Conservation (phyloP, 2,888 invertebrate species). For the Melinopterus prodromus region DNA sequence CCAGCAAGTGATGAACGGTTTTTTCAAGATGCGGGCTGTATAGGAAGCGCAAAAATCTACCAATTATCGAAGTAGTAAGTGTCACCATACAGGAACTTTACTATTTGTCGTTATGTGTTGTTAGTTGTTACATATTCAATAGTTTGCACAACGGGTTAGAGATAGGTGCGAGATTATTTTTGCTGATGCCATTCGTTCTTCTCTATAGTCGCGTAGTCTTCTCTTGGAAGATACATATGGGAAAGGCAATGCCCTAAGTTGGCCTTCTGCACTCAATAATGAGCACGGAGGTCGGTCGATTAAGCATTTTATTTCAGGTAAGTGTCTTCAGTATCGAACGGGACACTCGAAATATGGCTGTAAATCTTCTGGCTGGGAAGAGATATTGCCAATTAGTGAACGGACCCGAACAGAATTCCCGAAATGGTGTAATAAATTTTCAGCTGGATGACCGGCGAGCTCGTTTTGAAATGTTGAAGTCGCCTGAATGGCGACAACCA, state of each 20-base stretch:
- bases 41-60: conserved; percentile 17
- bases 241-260: conserved; percentile 36
- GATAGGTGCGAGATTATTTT: not conserved
- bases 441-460: too few species aligned
- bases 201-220: too few species aligned
- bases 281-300: conserved; percentile 26
- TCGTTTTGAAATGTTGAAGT: not conserved
- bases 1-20: conserved; percentile 9
- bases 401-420: not conserved
- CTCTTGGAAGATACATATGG: not conserved
- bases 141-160: conserved; percentile 15
- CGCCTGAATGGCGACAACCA: not conserved
- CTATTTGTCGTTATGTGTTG: not conserved
- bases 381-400: not conserved
- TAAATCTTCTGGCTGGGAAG: not conserved
- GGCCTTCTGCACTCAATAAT: conserved; percentile 35
- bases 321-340: not conserved
- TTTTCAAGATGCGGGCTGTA: conserved; percentile 11
- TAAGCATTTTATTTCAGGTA: conserved; percentile 20
- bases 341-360: not conserved
- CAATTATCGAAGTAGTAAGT: conserved; percentile 6
- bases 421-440: not conserved
- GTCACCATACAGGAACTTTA: conserved; percentile 1
- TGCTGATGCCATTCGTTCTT: not conserved
- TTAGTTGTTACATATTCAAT: conserved; percentile 19